Percentiles rank a stretch among this genome's conserved stretches.
Conservation (phyloP, 2,113 vertebrate species). For the Catagonus wagneri region DNA sequence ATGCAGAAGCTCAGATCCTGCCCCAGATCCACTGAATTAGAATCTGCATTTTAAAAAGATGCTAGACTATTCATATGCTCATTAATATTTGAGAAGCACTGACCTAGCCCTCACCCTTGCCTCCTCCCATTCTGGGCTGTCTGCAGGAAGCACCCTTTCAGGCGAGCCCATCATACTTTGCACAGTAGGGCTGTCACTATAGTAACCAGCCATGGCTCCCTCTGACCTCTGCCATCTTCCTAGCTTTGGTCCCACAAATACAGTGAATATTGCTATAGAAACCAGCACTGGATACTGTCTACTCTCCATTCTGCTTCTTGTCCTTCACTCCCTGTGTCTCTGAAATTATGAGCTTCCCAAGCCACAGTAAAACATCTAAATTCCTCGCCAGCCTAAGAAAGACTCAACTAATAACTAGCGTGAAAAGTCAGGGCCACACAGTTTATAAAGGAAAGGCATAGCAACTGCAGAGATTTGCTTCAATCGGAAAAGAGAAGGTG, state of each 20-base stretch:
- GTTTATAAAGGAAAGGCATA: neutral
- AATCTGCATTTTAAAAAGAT: neutral
- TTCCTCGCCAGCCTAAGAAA: constrained; percentile 30
- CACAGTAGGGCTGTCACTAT: neutral
- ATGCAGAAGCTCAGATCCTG: neutral
- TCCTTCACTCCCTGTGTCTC: neutral
- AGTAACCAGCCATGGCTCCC: neutral
- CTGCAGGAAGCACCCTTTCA: neutral
- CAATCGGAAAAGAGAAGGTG: neutral
- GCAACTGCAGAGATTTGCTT: neutral
- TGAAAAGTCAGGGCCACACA: neutral
- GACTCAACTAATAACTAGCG: neutral
- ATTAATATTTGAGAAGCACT: neutral
- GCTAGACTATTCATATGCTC: neutral
- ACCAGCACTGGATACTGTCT: constrained; percentile 39
- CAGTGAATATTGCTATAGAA: constrained; percentile 71
- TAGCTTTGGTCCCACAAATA: neutral
- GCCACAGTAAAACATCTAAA: constrained; percentile 22
- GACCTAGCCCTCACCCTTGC: neutral
- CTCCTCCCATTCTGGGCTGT: neutral
- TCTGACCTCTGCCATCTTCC: constrained; percentile 35
- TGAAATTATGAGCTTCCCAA: constrained; percentile 25
- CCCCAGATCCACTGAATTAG: neutral
- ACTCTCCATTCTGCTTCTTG: neutral
- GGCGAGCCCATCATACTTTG: neutral